phyloP scores from a whole-genome alignment of 2,113 vertebrate genomes.

The Microcebus tavaratra region DNA sequence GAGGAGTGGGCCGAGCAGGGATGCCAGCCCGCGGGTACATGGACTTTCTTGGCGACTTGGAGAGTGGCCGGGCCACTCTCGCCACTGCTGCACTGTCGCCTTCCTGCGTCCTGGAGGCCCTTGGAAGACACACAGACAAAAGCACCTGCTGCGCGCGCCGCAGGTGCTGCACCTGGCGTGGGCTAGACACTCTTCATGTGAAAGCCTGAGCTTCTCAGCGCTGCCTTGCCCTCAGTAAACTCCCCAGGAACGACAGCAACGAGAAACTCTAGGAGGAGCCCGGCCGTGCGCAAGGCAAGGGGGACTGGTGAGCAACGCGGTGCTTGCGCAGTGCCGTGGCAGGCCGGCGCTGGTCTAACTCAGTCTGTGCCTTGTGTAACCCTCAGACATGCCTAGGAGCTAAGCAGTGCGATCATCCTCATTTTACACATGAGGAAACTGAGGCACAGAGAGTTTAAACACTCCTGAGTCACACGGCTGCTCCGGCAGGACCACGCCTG shows the following conservation, averaged over 20 bases:
- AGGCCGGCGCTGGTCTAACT: too few relatives aligned
- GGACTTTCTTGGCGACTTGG: not conserved
- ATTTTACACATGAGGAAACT: not conserved
- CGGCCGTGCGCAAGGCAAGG: not conserved
- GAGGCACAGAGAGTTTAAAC: too few relatives aligned
- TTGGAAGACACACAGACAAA: not conserved
- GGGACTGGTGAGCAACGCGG: not conserved
- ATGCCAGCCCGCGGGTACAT: not conserved
- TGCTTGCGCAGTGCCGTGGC: fast-evolving
- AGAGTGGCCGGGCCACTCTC: not conserved
- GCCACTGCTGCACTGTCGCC: too few relatives aligned
- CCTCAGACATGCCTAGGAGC: not conserved
- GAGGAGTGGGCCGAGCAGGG: not conserved
- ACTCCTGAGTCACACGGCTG: not conserved
- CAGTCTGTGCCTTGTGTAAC: not conserved
- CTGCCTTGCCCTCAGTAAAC: not conserved
- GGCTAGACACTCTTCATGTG: not conserved
- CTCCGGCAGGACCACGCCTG: fast-evolving
- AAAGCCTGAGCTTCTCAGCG: not conserved
- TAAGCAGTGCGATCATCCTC: not conserved
- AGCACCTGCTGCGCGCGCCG: not conserved
- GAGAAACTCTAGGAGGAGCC: not conserved
- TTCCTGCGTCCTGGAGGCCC: not conserved
- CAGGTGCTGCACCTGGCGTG: not conserved
- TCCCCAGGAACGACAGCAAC: not conserved